Conservation (phyloP, 2,113 vertebrate genomes). For the Clarias macrocephalus region DNA sequence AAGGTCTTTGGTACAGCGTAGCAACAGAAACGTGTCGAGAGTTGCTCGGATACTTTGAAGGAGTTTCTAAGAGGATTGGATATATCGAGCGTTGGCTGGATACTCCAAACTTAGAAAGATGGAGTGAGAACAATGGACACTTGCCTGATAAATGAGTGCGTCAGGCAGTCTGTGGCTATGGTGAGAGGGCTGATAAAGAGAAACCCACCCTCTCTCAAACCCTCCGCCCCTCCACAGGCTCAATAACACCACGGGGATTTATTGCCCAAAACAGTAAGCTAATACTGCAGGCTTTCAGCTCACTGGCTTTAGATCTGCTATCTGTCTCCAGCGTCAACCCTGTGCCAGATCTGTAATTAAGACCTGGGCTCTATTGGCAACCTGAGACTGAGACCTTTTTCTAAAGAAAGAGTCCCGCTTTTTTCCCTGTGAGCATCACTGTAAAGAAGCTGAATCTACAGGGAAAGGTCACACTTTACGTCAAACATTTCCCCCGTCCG, state of each 20-base stretch:
- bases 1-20: neutral
- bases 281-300: conserved; percentile 54
- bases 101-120: neutral
- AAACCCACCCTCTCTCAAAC: neutral
- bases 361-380: conserved; percentile 46
- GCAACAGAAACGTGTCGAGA: neutral
- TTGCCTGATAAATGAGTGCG: conserved; percentile 10
- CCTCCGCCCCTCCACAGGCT: conserved; percentile 20
- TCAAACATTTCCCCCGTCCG: neutral
- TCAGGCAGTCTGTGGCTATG: conserved; percentile 1
- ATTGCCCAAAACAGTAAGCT: conserved; percentile 50
- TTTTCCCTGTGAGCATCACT: conserved; percentile 2
- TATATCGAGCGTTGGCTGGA: neutral
- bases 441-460: conserved; percentile 26
- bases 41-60: neutral
- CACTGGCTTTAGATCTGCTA: conserved; percentile 57
- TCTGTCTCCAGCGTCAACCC: conserved; percentile 48
- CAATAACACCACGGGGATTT: conserved; percentile 50
- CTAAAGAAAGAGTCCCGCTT: conserved; percentile 27
- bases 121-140: neutral
- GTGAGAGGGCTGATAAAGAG: conserved; percentile 44
- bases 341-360: conserved; percentile 56
- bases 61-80: conserved; percentile 6
- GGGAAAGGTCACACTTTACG: conserved; percentile 30
- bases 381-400: conserved; percentile 49